Evolutionary conservation across 1,140 invertebrate species (phyloP).

Genomic region (Oryzaephilus surinamensis): DNA sequence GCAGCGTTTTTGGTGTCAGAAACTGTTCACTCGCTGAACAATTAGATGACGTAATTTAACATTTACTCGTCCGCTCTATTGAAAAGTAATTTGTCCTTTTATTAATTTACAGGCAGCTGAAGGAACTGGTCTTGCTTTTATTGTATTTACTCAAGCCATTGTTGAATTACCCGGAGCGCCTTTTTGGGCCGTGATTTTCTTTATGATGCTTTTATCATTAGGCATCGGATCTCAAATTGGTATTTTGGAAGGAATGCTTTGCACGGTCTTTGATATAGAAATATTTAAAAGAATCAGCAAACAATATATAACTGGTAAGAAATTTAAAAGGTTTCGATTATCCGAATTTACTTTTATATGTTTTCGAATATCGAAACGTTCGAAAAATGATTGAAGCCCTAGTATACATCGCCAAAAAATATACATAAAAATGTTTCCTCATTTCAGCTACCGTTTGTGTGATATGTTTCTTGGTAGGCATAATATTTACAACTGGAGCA

Average conservation of each 20-base stretch:
- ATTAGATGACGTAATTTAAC: conserved; percentile 48
- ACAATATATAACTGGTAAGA: conserved; percentile 70
- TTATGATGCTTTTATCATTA: conserved; percentile 81
- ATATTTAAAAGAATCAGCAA: conserved; percentile 80
- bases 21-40: conserved; percentile 58
- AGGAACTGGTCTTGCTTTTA: conserved; percentile 85
- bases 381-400: too few species aligned
- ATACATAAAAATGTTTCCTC: background rate
- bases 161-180: conserved; percentile 80
- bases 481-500: conserved; percentile 84
- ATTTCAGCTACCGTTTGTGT: conserved; percentile 64
- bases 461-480: conserved; percentile 74
- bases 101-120: conserved; percentile 63
- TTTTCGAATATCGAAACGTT: too few species aligned
- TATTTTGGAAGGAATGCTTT: conserved; percentile 85
- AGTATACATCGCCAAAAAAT: too few species aligned
- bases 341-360: too few species aligned
- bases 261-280: conserved; percentile 86
- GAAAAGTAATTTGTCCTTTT: conserved; percentile 2
- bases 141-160: conserved; percentile 86
- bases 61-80: conserved; percentile 2
- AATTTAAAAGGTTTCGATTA: background rate
- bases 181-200: conserved; percentile 89
- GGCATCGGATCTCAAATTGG: conserved; percentile 87
- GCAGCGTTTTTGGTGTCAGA: conserved; percentile 19